Percentiles rank a stretch among this genome's conserved stretches.
Conservation (phyloP, 2,888 invertebrate genomes). For the Cheilosia impressa region DNA sequence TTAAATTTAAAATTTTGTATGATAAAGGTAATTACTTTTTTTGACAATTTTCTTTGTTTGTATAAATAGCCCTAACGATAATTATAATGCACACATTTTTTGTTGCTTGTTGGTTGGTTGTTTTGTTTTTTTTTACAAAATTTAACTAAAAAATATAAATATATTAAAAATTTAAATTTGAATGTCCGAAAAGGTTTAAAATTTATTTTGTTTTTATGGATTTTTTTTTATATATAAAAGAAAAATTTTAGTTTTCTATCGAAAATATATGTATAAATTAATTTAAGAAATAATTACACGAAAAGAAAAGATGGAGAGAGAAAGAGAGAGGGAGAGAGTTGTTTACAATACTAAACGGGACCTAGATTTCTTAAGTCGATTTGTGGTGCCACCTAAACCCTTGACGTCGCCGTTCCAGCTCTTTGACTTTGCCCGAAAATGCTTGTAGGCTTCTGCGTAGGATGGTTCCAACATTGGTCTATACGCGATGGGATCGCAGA, state of each 20-base stretch:
- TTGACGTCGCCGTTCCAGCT: slow-evolving; percentile 86
- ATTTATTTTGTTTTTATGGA: slow-evolving; percentile 18
- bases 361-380: slow-evolving; percentile 82
- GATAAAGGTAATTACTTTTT: slow-evolving; percentile 4
- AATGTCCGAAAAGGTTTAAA: slow-evolving; percentile 59
- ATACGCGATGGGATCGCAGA: slow-evolving; percentile 91
- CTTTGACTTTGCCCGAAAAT: slow-evolving; percentile 91
- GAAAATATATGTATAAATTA: slow-evolving; percentile 69
- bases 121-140: slow-evolving; percentile 70
- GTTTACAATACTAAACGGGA: slow-evolving; percentile 82
- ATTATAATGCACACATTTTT: slow-evolving; percentile 75
- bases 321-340: neutral
- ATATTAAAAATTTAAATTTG: slow-evolving; percentile 61
- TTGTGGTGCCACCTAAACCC: slow-evolving; percentile 79
- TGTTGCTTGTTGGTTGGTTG: slow-evolving; percentile 52
- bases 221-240: slow-evolving; percentile 14
- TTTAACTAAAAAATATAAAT: slow-evolving; percentile 74
- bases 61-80: slow-evolving; percentile 72
- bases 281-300: slow-evolving; percentile 66
- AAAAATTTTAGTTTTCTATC: slow-evolving; percentile 66
- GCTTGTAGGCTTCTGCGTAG: slow-evolving; percentile 88
- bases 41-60: slow-evolving; percentile 60
- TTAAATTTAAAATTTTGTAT: slow-evolving; percentile 54
- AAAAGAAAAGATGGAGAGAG: slow-evolving; percentile 22
- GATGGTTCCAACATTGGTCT: slow-evolving; percentile 94